Percentiles rank a stretch among this genome's conserved stretches.
Evolutionary conservation across 1,140 invertebrate genomes (phyloP).

Genomic region (Choristoneura fumiferana): DNA sequence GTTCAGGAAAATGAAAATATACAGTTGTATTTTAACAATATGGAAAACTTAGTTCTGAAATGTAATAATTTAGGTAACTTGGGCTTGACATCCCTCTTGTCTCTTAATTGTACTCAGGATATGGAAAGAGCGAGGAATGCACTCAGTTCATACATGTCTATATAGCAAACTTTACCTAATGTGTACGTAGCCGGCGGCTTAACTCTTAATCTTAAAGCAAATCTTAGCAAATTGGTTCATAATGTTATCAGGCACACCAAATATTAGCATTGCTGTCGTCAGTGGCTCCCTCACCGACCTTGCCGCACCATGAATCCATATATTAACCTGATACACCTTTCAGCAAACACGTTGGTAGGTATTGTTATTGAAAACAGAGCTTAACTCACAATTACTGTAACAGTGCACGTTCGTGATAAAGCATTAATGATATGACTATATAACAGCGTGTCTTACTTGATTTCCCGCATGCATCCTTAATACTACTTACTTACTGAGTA

Average conservation of each 20-base stretch:
- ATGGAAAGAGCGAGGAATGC: background rate
- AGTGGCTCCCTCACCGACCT: conserved; percentile 55
- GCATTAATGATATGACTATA: conserved; percentile 9
- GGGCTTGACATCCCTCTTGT: too few relatives aligned
- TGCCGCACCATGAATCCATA: conserved; percentile 44
- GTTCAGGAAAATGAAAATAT: too few relatives aligned
- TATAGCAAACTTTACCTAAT: conserved; percentile 35
- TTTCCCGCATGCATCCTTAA: background rate
- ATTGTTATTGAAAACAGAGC: conserved; percentile 38
- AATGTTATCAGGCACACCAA: conserved; percentile 67
- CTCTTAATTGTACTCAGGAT: too few relatives aligned
- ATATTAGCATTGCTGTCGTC: conserved; percentile 62
- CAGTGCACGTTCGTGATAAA: conserved; percentile 18
- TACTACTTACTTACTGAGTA: too few relatives aligned
- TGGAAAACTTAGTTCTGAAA: too few relatives aligned
- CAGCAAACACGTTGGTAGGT: conserved; percentile 33
- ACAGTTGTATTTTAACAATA: too few relatives aligned
- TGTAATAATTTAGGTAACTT: too few relatives aligned
- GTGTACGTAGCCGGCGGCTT: conserved; percentile 51
- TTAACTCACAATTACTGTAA: conserved; percentile 31
- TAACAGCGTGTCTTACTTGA: too few relatives aligned
- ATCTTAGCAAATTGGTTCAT: conserved; percentile 70
- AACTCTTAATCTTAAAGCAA: conserved; percentile 69
- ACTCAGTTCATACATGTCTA: conserved; percentile 36
- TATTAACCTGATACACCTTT: conserved; percentile 50